Base-by-base conservation (phyloP, 2,888 invertebrate species). In the Gerris lacustris region DNA sequence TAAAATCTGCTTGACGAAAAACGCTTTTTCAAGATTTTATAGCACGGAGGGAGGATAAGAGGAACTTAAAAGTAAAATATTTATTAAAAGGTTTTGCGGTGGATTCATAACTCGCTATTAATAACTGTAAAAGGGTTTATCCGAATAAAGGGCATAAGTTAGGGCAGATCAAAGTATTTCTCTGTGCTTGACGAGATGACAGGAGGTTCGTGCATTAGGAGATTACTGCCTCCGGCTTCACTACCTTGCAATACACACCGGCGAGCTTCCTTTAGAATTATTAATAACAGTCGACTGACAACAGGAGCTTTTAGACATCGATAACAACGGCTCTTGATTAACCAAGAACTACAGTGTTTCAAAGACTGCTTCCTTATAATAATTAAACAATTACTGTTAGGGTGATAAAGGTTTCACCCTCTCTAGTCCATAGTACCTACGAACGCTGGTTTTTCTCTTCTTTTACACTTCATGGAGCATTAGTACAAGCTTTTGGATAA, bases 71-170 rank as follows among this genome's bases (percentile, higher is more conserved):
- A 55, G 55, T 9, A 15, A 55, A 55, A 55, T 55, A 55, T 55
- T 55, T 55, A 55, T 55, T 55, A 55, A 55, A 55, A 55, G 15
- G 55, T 15, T 31, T 31, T 15, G 55, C 55, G 55, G 55, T 55
- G 9, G 55, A 55, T 55, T 55, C 55, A 55, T 55, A 55, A 55
- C 55, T 55, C 55, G 55, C 55, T 55, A 55, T 55, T 55, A 55
- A 55, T 55, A 55, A 55, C 55, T 9, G 55, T 55, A 55, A 55
- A 55, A 55, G 55, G 55, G 55, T 55, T 55, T 55, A 55, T 31
- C 31, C 31, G 31, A 31, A 31, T 31, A 31, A 31, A 31, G 31
- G 15, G 55, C 11, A 55, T 9, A 55, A 15, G 9, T 55, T 55
- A 55, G 55, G 55, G 15, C 55, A 55, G 55, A 55, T 55, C 55